Evolutionary conservation across 2,888 invertebrate genomes (phyloP).

Genomic region (Tridacna crocea): DNA sequence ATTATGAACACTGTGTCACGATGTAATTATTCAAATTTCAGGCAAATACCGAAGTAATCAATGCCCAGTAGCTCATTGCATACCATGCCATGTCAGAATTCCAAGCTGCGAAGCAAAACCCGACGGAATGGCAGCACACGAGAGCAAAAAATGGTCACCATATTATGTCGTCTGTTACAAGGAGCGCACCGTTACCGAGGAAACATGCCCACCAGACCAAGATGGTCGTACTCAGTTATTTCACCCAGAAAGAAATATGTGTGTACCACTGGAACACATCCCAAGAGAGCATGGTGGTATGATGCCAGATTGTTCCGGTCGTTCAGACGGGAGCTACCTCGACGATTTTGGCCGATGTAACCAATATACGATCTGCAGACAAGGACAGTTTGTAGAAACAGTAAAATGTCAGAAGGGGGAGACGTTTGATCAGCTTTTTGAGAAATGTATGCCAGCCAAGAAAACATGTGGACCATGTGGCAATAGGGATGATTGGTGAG

Average conservation of each 20-base stretch:
- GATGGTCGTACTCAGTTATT: conserved; percentile 55
- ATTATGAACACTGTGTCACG: too few relatives aligned
- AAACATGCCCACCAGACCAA: conserved; percentile 44
- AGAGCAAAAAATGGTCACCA: conserved; percentile 53
- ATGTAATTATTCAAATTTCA: conserved; percentile 13
- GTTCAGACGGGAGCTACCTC: conserved; percentile 62
- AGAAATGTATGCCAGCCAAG: conserved; percentile 36
- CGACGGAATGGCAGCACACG: conserved; percentile 55
- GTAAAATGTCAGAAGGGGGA: conserved; percentile 46
- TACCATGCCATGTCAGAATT: conserved; percentile 51
- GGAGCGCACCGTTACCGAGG: conserved; percentile 46
- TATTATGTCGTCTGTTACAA: conserved; percentile 59
- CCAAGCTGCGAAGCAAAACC: conserved; percentile 60
- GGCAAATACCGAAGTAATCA: conserved; percentile 57
- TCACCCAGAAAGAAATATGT: conserved; percentile 65
- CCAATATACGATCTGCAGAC: conserved; percentile 66
- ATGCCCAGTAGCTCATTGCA: conserved; percentile 55
- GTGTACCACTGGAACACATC: conserved; percentile 52
- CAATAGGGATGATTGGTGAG: conserved; percentile 48
- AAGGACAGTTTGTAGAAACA: conserved; percentile 40
- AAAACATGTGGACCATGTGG: conserved; percentile 57
- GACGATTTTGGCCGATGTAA: conserved; percentile 70
- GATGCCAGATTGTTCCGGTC: conserved; percentile 59
- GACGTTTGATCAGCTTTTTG: conserved; percentile 41
- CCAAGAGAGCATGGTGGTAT: conserved; percentile 69